Conservation (phyloP, 2,113 vertebrate genomes). For the Tonatia bakeri region DNA sequence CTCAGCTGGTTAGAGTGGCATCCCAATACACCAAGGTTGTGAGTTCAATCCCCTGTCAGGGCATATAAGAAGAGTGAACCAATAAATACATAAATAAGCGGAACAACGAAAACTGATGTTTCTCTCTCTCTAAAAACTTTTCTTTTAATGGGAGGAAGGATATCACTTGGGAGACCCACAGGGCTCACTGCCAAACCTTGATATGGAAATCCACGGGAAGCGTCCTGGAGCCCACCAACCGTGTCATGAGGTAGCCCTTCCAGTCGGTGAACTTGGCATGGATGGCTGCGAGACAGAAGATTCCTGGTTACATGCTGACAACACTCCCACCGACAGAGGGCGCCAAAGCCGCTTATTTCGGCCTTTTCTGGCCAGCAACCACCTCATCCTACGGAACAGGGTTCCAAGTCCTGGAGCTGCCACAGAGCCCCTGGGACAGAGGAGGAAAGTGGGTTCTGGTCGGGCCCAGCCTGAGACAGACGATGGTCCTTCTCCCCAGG, state of each 20-base stretch:
- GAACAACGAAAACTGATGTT: too few relatives aligned
- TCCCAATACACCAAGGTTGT: too few relatives aligned
- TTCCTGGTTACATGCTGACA: neutral
- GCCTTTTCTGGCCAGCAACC: neutral
- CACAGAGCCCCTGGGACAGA: neutral
- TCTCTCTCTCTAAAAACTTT: too few relatives aligned
- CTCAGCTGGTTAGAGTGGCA: too few relatives aligned
- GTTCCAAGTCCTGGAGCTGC: neutral
- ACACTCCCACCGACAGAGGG: neutral
- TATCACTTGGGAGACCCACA: neutral
- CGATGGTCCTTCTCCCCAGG: neutral
- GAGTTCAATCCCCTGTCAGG: too few relatives aligned
- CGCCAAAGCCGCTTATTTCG: neutral
- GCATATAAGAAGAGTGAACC: too few relatives aligned
- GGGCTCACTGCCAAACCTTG: slow-evolving; percentile 82
- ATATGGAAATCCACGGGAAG: slow-evolving; percentile 94
- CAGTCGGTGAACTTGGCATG: slow-evolving; percentile 87
- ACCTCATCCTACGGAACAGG: neutral
- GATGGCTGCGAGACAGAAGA: slow-evolving; percentile 74
- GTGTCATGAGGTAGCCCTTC: slow-evolving; percentile 94
- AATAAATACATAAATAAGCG: too few relatives aligned
- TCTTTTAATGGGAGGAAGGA: neutral
- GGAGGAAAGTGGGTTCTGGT: neutral
- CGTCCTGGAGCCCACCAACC: slow-evolving; percentile 90
- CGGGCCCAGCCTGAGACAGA: neutral